Evolutionary conservation across 2,888 invertebrate species (phyloP).

Genomic region (Tipula helvola): DNA sequence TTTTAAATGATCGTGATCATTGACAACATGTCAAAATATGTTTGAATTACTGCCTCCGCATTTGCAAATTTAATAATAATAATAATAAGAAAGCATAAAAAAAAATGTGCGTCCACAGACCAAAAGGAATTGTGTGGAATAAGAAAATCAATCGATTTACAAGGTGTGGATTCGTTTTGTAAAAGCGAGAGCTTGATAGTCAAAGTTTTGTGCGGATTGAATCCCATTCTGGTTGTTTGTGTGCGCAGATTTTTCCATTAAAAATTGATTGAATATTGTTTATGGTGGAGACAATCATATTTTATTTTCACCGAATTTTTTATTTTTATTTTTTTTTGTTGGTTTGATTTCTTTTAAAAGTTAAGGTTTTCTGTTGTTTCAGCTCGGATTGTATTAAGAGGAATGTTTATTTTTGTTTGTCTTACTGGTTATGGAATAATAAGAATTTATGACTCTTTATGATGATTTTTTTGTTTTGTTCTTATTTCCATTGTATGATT

Average conservation of each 20-base stretch:
- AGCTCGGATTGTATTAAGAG: background rate
- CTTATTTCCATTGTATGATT: background rate
- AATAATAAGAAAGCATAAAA: background rate
- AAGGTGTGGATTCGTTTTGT: background rate
- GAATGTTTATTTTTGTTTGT: background rate
- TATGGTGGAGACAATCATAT: slow-evolving; percentile 9
- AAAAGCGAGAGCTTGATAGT: background rate
- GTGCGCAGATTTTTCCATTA: background rate
- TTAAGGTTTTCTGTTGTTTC: background rate
- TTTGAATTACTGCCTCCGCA: slow-evolving; percentile 9
- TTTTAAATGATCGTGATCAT: slow-evolving; percentile 4
- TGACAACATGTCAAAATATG: slow-evolving; percentile 10
- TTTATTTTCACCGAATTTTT: slow-evolving; percentile 8
- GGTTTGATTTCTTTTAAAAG: background rate
- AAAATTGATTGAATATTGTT: slow-evolving; percentile 8
- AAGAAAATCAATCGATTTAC: background rate
- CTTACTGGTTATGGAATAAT: background rate
- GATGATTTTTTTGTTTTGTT: background rate
- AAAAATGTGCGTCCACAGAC: background rate
- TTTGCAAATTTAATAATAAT: slow-evolving; percentile 5
- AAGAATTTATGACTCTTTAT: slow-evolving; percentile 4
- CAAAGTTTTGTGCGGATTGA: background rate
- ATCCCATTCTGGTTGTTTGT: background rate
- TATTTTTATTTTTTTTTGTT: background rate
- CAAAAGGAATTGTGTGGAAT: background rate